These are phyloP conservation scores for zebrafish (Danio rerio) DNA, from an alignment of 2,113 vertebrate species.

Conservation along the genomic window GRCz12tu NC_133192.1:45138001-45138500, in stretches of 20 bases:
- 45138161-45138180: conserved; percentile 63
- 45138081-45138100: conserved; percentile 71
- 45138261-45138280: conserved; percentile 51
- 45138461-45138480: conserved; percentile 8
- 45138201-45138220: conserved; percentile 61
- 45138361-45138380: neutral
- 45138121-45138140: conserved; percentile 72
- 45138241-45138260: conserved; percentile 63
- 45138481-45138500: neutral
- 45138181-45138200: conserved; percentile 71
- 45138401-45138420: neutral
- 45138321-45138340: neutral
- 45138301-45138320: neutral
- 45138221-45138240: conserved; percentile 62
- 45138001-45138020: conserved; percentile 78
- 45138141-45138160: conserved; percentile 64
- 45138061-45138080: conserved; percentile 72
- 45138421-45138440: neutral
- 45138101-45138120: conserved; percentile 70
- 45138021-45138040: conserved; percentile 80
- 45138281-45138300: conserved; percentile 16
- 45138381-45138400: neutral
- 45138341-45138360: neutral
- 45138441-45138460: neutral
- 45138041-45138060: conserved; percentile 80